Conservation (phyloP, 2,888 invertebrate species). For the Hoplodrina ambigua region DNA sequence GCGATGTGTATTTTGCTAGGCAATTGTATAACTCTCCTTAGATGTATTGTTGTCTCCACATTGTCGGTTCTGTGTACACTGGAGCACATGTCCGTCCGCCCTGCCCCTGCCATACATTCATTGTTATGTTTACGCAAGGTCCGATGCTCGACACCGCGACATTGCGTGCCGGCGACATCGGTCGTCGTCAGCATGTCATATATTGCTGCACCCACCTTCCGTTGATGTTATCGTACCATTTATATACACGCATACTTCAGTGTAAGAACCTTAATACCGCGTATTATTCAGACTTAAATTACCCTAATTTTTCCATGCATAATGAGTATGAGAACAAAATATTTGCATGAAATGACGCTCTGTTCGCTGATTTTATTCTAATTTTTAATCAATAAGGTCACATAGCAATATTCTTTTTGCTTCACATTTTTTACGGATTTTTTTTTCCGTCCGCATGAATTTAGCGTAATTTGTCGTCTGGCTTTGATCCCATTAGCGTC, state of each 20-base stretch:
- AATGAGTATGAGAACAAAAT: slow-evolving; percentile 23
- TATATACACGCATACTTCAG: slow-evolving; percentile 50
- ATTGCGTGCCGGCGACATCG: slow-evolving; percentile 69
- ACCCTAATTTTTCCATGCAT: slow-evolving; percentile 46
- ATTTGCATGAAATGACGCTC: slow-evolving; percentile 40
- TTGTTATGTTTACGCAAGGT: slow-evolving; percentile 74
- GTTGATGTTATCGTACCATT: slow-evolving; percentile 66
- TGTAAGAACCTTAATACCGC: slow-evolving; percentile 28
- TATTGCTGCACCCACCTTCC: slow-evolving; percentile 73
- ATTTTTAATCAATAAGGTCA: slow-evolving; percentile 39
- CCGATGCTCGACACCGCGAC: slow-evolving; percentile 65
- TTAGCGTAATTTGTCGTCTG: neutral
- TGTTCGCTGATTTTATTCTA: slow-evolving; percentile 24
- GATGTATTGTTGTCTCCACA: slow-evolving; percentile 52
- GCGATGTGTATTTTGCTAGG: slow-evolving; percentile 18
- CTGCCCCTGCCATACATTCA: slow-evolving; percentile 65
- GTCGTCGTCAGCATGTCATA: slow-evolving; percentile 62
- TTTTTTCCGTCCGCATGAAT: neutral
- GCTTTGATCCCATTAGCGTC: too few species aligned
- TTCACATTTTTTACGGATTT: too few species aligned
- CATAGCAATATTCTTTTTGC: neutral
- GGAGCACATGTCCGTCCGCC: slow-evolving; percentile 62
- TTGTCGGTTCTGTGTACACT: slow-evolving; percentile 60
- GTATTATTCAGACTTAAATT: slow-evolving; percentile 52
- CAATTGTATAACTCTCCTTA: slow-evolving; percentile 37